Conservation (phyloP, 2,113 vertebrate species). For the Pontoporia blainvillei region DNA sequence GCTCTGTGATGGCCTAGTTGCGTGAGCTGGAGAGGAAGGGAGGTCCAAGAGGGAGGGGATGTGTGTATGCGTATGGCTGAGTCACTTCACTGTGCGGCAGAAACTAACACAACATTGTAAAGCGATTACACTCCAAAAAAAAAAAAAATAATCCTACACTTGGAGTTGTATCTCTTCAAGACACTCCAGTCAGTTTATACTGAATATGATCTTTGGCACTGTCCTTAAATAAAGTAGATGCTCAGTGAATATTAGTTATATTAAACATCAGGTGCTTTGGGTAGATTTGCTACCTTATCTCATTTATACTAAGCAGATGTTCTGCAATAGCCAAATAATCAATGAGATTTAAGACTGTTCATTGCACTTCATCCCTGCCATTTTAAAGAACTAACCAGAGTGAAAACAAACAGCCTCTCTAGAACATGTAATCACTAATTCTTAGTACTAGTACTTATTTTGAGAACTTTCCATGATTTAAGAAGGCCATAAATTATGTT, state of each 20-base stretch:
- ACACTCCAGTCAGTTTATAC: neutral
- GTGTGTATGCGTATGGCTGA: no score
- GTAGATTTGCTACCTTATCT: neutral
- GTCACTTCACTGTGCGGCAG: no score
- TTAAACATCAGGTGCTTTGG: neutral
- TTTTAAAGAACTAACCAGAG: slow-evolving; percentile 29
- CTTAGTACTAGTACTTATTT: neutral
- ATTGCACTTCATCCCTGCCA: neutral
- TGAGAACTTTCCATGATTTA: slow-evolving; percentile 13
- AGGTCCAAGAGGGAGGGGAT: no score
- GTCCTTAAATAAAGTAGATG: neutral
- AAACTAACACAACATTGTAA: no score
- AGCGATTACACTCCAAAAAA: no score
- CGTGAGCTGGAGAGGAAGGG: no score
- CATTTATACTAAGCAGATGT: slow-evolving; percentile 17
- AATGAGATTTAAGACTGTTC: slow-evolving; percentile 5
- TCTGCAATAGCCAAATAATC: neutral
- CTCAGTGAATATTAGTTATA: neutral
- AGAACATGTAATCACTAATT: neutral
- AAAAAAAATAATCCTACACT: neutral
- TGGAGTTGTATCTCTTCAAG: neutral
- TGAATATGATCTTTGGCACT: neutral
- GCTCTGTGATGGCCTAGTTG: no score
- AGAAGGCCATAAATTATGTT: slow-evolving; percentile 2
- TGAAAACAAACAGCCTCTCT: neutral